Evolutionary conservation across 1,140 invertebrate species (phyloP), one percentile per base, ranked within the genome.

Genomic region (Teleopsis dalmanni): DNA sequence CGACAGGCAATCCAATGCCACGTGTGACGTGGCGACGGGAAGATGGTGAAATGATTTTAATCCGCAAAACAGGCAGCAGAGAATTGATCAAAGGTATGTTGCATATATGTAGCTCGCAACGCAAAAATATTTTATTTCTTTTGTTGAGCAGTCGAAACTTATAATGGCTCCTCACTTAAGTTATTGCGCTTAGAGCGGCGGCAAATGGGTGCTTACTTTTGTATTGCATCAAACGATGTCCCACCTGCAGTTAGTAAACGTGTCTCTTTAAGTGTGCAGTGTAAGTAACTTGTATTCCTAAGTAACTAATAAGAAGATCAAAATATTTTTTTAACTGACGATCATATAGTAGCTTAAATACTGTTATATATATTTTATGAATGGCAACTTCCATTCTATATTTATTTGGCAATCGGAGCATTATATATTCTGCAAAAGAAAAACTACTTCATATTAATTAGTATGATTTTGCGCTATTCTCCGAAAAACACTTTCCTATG

Each of bases 181-280:
- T 77, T 92, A 56, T 78, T 83, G 75, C 77, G 82, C 35, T 75
- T 90, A 57, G 88, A 90, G 57, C 75, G 88, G 47, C 76, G 81
- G 57, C 87, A 91, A 76, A 91, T 91, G 87, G 88, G 87, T 26
- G 83, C 85, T 25, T 91, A 88, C 72, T 78, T 90, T 52, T 92
- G 88, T 73, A 91, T 91, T 57, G 88, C 88, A 23, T 87, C 83
- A 60, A 91, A 91, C 70, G 88, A 91, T 70, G 87, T 91, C 19
- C 89, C 87, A 49, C 89, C 88, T 22, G 87, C 88, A 11, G 87
- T 91, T 59, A 90, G 87, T 75, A 91, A 90, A 71, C 74, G 88
- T 55, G 86, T 93, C 53, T 84, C 82, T 38, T 76, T 91, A 34
- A 85, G 85, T 69, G 87, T 92, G 46, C 88, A 91, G 72, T 93